A percentile compares a stretch with the other conserved stretches of the same genome.
These are phyloP conservation scores for Falco biarmicus DNA, from an alignment of 2,797 vertebrate species.

Conservation along the genomic window DNA sequence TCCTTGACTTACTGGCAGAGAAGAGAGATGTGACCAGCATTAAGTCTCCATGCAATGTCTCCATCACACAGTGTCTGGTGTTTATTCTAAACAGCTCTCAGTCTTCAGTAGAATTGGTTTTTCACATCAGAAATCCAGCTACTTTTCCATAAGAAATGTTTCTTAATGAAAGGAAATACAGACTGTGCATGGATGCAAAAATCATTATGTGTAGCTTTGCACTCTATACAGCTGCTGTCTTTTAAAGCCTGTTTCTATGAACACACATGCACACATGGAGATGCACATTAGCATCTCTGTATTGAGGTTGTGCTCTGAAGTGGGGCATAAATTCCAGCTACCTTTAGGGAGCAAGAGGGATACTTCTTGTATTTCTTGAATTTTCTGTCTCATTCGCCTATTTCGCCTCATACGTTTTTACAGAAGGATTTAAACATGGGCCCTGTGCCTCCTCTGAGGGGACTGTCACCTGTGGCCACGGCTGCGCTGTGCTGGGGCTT, in stretches of 20 bases:
- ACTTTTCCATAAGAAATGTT: constrained; percentile 22
- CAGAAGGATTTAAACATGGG: neutral
- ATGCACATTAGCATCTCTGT: neutral
- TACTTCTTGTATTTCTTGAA: neutral
- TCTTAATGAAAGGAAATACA: constrained; percentile 19
- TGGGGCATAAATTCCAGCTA: neutral
- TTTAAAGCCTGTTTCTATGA: neutral
- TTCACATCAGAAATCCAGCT: constrained; percentile 42
- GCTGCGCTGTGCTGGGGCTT: accelerated
- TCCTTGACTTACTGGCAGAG: constrained; percentile 67
- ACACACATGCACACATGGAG: neutral
- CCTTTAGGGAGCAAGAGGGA: neutral
- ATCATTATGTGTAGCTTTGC: neutral
- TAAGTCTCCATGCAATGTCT: constrained; percentile 50
- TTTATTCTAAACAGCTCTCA: constrained; percentile 63
- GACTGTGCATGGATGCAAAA: neutral
- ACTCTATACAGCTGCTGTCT: neutral
- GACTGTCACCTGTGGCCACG: accelerated
- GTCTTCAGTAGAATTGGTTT: constrained; percentile 29
- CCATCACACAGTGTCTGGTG: constrained; percentile 60
- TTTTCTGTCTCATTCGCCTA: neutral
- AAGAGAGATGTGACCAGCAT: constrained; percentile 68
- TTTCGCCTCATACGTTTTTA: neutral
- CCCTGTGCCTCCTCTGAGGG: accelerated
- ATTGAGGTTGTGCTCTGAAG: neutral